Evolutionary conservation across 2,797 vertebrate genomes (phyloP).

Genomic region (Lithobates pipiens): DNA sequence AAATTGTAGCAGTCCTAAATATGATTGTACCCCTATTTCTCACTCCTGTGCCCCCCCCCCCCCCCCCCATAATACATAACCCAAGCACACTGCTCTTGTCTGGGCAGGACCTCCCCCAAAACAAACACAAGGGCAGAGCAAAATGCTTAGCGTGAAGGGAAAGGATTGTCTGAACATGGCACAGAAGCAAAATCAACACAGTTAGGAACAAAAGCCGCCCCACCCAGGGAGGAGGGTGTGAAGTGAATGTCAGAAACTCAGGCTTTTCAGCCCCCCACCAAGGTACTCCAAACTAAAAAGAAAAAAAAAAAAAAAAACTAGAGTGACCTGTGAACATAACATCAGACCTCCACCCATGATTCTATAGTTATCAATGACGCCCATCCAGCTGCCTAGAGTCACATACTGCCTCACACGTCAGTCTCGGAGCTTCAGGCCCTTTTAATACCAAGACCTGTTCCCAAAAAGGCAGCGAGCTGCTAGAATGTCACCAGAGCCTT

Average conservation of each 20-base stretch:
- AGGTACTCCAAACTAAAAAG: slow-evolving; percentile 27
- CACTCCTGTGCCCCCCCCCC: slow-evolving; percentile 16
- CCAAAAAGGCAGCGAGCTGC: background rate
- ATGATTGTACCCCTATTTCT: slow-evolving; percentile 3
- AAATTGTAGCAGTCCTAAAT: background rate
- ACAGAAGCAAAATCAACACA: slow-evolving; percentile 59
- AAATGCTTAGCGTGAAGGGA: slow-evolving; percentile 44
- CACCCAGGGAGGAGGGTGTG: slow-evolving; percentile 59
- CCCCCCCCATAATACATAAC: too few relatives aligned
- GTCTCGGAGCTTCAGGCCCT: background rate
- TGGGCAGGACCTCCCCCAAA: slow-evolving; percentile 53
- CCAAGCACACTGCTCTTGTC: slow-evolving; percentile 7
- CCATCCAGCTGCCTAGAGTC: background rate
- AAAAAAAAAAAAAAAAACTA: slow-evolving; percentile 17
- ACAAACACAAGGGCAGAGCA: slow-evolving; percentile 49
- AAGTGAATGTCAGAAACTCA: slow-evolving; percentile 40
- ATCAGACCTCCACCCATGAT: slow-evolving; percentile 21
- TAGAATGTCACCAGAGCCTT: background rate
- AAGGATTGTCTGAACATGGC: slow-evolving; percentile 59
- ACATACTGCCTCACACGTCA: background rate
- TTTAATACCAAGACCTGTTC: background rate
- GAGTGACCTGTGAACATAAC: slow-evolving; percentile 7
- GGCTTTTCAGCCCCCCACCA: slow-evolving; percentile 24
- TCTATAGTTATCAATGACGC: slow-evolving; percentile 20
- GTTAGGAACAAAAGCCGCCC: slow-evolving; percentile 60